Evolutionary conservation across 2,113 vertebrate species (phyloP), one percentile per base, ranked within the genome.

Genomic region (Macrotus californicus): DNA sequence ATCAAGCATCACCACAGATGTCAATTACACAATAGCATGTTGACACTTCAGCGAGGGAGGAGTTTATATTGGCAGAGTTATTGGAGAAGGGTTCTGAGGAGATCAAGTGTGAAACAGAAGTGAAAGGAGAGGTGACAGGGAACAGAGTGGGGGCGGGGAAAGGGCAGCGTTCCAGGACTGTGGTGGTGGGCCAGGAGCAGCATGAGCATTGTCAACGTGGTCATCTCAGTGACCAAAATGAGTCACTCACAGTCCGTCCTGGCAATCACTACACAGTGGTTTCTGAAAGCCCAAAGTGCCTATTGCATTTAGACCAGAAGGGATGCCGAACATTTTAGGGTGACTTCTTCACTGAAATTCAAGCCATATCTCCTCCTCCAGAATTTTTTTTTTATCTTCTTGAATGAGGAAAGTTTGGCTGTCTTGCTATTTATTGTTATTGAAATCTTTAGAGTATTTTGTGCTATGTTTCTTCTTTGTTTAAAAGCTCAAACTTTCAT

Each of bases 301-400:
- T 3, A 9, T 14, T 93, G 29, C 16, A 14, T 39, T 89, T 67
- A 61, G 29, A 66, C 29, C 93, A 69, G n/a, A 94, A 92, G 52
- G 56, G 59, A 50, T 29, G 50, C 70, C 43, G 29, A 75, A 52
- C 8, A 50, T 75, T 73, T 91, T 59, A 52, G 43, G 26, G 16
- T 73, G 34, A 85, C 87, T 83, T 66, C 31, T 50, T 96, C 66
- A 66, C 13, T 95, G 90, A 52, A 84, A 73, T 94, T 87, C 29
- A 67, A 66, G 36, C 3, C 3, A 82, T 48, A 75, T 54, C 36
- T 83, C 43, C 39, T 76, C 5, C 29, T 89, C 39, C 41, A 69
- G 26, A 54, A 56, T 66, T 54, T 83, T 85, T 90, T 79, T 85
- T 29, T 31, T 15, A 11, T 56, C 64, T 67, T 84, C 43, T 31